Evolutionary conservation across 2,888 invertebrate species (phyloP).

Genomic region (Sphinx pinastri): DNA sequence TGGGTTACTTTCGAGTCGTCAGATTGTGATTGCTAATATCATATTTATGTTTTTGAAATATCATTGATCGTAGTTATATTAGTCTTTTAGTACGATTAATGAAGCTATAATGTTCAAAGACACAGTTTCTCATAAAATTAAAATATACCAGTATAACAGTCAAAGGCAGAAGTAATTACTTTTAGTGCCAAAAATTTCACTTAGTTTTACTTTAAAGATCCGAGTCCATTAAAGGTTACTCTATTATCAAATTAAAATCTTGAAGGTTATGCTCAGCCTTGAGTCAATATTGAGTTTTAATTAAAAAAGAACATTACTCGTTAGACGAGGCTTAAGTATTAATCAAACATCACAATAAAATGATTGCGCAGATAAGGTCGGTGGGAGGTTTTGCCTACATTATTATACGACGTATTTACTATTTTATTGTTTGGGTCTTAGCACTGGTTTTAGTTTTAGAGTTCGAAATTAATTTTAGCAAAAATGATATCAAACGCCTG

Average conservation of each 20-base stretch:
- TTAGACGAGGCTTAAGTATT: slow-evolving; percentile 16
- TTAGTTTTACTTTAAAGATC: not conserved
- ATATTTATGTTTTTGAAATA: too few relatives aligned
- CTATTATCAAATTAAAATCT: slow-evolving; percentile 11
- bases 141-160: not conserved
- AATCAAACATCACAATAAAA: slow-evolving; percentile 16
- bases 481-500: too few relatives aligned
- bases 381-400: not conserved
- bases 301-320: slow-evolving; percentile 13
- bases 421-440: not conserved
- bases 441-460: too few relatives aligned
- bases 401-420: not conserved
- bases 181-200: not conserved
- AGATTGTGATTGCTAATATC: too few relatives aligned
- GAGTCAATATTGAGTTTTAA: slow-evolving; percentile 19
- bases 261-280: slow-evolving; percentile 3
- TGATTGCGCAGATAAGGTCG: slow-evolving; percentile 5
- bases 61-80: too few relatives aligned
- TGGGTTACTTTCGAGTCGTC: too few relatives aligned
- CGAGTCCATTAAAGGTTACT: slow-evolving; percentile 1
- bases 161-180: not conserved
- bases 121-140: not conserved
- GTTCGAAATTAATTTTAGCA: too few relatives aligned
- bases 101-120: too few relatives aligned
- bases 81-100: too few relatives aligned